phyloP scores from a whole-genome alignment of 2,888 invertebrate species.

The Pseudoips prasinana region DNA sequence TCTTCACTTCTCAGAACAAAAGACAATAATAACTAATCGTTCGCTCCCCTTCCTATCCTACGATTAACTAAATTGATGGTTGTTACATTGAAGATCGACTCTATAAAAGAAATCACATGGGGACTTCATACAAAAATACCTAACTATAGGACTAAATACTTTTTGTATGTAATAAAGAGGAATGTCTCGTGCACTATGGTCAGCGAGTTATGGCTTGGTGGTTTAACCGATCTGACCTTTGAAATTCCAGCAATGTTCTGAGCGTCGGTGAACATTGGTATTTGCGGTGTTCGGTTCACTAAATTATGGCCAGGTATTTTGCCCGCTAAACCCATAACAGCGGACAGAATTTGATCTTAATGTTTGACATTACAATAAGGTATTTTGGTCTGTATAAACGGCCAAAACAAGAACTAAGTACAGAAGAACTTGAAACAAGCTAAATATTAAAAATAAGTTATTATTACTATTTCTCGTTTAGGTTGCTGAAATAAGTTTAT shows the following conservation, averaged over 20 bases:
- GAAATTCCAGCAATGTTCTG: constrained; percentile 54
- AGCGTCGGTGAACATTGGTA: constrained; percentile 46
- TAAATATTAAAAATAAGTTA: too few relatives aligned
- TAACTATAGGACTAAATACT: not conserved
- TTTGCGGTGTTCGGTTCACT: constrained; percentile 36
- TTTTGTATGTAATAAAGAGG: constrained; percentile 20
- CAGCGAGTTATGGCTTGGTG: constrained; percentile 40
- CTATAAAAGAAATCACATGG: constrained; percentile 9
- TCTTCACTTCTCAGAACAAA: constrained; percentile 54
- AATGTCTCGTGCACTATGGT: constrained; percentile 29
- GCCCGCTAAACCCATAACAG: constrained; percentile 21
- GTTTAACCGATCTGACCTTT: constrained; percentile 51
- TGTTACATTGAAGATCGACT: constrained; percentile 18
- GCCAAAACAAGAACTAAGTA: too few relatives aligned
- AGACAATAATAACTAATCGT: constrained; percentile 60
- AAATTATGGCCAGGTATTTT: constrained; percentile 34
- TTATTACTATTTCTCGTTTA: too few relatives aligned
- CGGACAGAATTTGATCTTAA: constrained; percentile 21
- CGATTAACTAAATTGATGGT: constrained; percentile 58
- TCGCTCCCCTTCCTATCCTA: constrained; percentile 41
- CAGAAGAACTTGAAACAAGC: too few relatives aligned
- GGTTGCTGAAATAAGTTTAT: too few relatives aligned
- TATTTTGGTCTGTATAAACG: constrained; percentile 1
- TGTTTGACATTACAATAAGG: constrained; percentile 11
- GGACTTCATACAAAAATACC: not conserved